These are phyloP conservation scores for Avahi laniger DNA, from an alignment of 2,797 vertebrate species.

Conservation along the genomic window DNA sequence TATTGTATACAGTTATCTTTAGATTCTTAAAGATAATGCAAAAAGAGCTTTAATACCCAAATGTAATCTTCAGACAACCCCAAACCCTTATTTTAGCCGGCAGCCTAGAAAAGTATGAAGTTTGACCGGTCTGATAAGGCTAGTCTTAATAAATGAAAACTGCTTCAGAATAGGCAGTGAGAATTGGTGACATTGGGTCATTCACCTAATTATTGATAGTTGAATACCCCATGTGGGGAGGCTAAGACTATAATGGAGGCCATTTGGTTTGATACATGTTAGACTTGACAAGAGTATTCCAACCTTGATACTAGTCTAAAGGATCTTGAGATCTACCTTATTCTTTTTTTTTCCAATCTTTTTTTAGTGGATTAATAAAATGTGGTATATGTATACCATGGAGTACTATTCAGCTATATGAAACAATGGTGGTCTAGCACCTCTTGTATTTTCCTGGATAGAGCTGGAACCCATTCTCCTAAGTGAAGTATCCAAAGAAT, in stretches of 20 bases:
- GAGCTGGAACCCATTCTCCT: no score
- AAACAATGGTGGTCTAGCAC: no score
- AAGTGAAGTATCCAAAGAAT: no score
- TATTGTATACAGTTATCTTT: slow-evolving; percentile 3
- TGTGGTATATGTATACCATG: no score
- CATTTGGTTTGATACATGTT: slow-evolving; percentile 6
- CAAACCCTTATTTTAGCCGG: slow-evolving; percentile 21
- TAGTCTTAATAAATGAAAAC: slow-evolving; percentile 11
- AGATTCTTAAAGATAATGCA: slow-evolving; percentile 27
- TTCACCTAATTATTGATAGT: not conserved
- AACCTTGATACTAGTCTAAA: not conserved
- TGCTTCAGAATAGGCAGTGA: not conserved
- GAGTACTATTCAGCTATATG: no score
- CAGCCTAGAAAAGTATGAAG: slow-evolving; percentile 16
- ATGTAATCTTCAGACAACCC: not conserved
- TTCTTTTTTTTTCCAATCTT: not conserved
- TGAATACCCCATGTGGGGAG: not conserved
- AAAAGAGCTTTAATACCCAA: slow-evolving; percentile 25
- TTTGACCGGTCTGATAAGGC: not conserved
- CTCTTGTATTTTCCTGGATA: no score
- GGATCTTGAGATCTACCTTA: slow-evolving; percentile 4
- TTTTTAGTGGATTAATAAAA: no score
- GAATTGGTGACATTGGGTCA: not conserved
- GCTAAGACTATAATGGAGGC: not conserved
- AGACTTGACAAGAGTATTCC: not conserved